These are phyloP conservation scores for Drosophila lowei DNA, from an alignment of 1,140 invertebrate species.

Conservation along the genomic window DNA sequence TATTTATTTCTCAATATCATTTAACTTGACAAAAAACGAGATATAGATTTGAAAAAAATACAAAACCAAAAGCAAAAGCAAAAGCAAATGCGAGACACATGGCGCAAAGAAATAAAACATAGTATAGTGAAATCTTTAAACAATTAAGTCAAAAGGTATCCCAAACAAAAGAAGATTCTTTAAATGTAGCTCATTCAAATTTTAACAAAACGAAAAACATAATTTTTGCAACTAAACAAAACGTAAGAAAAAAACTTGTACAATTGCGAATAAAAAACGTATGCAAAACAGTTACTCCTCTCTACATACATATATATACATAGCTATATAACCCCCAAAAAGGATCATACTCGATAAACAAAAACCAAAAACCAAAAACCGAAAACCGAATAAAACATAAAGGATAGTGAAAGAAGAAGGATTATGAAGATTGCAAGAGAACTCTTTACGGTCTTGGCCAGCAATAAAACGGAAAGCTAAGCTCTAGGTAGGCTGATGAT, in stretches of 20 bases:
- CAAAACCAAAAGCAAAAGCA: conserved; percentile 12
- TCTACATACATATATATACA: conserved; percentile 68
- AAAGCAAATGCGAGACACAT: conserved; percentile 14
- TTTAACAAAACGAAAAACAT: conserved; percentile 64
- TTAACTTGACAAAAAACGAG: conserved; percentile 24
- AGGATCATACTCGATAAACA: conserved; percentile 55
- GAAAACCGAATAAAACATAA: conserved; percentile 11
- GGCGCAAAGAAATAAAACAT: conserved; percentile 30
- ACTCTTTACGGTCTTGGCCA: conserved; percentile 38
- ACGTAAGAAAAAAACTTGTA: conserved; percentile 55
- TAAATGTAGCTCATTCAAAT: conserved; percentile 75
- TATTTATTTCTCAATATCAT: conserved; percentile 52
- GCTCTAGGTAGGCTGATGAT: conserved; percentile 59
- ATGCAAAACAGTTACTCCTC: conserved; percentile 68
- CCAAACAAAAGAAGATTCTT: conserved; percentile 38
- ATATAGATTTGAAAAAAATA: conserved; percentile 32
- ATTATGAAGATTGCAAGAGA: conserved; percentile 22
- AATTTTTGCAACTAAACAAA: conserved; percentile 65
- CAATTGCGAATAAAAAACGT: conserved; percentile 56
- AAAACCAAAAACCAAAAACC: conserved; percentile 9
- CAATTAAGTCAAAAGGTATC: conserved; percentile 60
- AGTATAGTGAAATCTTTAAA: conserved; percentile 59
- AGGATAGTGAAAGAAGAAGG: conserved; percentile 1
- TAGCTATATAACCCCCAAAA: conserved; percentile 62
- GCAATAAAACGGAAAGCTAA: conserved; percentile 65